These are phyloP conservation scores for Halcyon senegalensis DNA, from an alignment of 2,113 vertebrate genomes.

Conservation along the genomic window DNA sequence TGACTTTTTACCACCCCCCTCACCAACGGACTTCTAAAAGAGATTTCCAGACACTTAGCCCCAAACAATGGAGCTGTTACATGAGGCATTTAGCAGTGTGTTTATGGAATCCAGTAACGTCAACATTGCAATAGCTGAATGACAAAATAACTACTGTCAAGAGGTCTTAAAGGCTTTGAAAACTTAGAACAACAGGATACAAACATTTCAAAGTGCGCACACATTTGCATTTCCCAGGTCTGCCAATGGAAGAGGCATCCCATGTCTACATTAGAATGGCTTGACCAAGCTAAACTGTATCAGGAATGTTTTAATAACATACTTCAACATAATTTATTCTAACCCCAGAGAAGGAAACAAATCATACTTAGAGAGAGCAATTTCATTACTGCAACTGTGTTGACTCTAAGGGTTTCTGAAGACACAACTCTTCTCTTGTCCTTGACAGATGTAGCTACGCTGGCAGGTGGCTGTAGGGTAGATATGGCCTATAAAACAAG, in stretches of 20 bases:
- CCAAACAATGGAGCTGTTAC: neutral
- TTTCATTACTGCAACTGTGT: neutral
- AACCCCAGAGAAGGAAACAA: neutral
- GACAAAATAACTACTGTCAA: neutral
- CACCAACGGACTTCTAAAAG: constrained; percentile 83
- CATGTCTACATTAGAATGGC: neutral
- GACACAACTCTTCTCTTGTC: neutral
- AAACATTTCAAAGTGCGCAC: neutral
- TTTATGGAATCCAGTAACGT: neutral
- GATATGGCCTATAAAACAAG: neutral
- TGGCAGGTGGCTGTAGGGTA: neutral
- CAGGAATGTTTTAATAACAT: neutral
- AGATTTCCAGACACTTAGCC: constrained; percentile 41
- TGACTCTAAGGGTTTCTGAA: neutral
- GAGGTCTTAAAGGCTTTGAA: neutral
- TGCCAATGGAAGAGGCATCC: neutral
- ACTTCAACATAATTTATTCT: neutral
- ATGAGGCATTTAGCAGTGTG: neutral
- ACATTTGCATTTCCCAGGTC: neutral
- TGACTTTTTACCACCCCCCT: constrained; percentile 84
- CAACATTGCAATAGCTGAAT: neutral
- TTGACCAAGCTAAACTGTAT: neutral
- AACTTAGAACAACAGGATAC: rapidly evolving
- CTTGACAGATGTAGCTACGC: neutral
- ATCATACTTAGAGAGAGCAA: neutral